phyloP scores from a whole-genome alignment of 2,113 vertebrate genomes.

The Ceyx margarethae region DNA sequence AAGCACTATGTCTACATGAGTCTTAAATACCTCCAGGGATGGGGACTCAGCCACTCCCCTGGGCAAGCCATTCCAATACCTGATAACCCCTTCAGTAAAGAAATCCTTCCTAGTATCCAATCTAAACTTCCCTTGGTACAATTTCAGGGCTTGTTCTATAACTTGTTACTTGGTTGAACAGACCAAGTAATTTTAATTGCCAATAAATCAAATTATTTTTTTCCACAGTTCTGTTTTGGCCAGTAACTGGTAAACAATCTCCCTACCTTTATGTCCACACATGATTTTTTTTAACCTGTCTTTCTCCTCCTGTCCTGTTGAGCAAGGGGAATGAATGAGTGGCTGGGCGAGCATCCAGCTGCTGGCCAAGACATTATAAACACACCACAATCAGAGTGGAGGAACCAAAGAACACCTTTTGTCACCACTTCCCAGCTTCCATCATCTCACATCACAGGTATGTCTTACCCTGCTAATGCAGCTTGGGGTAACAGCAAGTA shows the following conservation, averaged over 20 bases:
- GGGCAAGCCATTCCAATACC: no score
- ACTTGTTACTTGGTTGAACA: no score
- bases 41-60: no score
- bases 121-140: no score
- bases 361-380: neutral
- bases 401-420: neutral
- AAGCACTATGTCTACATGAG: no score
- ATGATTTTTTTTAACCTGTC: neutral
- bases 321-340: neutral
- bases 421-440: neutral
- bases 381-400: rapidly evolving
- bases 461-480: neutral
- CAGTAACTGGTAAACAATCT: neutral
- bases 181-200: neutral
- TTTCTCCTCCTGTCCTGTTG: neutral
- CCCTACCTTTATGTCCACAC: neutral
- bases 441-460: neutral
- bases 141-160: no score
- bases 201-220: neutral
- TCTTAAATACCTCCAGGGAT: no score
- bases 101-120: no score
- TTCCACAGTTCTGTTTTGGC: neutral
- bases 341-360: neutral
- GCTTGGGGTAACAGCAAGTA: neutral
- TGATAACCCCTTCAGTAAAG: no score